Percentiles rank a stretch among this genome's conserved stretches.
Evolutionary conservation across 2,888 invertebrate species (phyloP).

Genomic region (Ophioninae sp.): DNA sequence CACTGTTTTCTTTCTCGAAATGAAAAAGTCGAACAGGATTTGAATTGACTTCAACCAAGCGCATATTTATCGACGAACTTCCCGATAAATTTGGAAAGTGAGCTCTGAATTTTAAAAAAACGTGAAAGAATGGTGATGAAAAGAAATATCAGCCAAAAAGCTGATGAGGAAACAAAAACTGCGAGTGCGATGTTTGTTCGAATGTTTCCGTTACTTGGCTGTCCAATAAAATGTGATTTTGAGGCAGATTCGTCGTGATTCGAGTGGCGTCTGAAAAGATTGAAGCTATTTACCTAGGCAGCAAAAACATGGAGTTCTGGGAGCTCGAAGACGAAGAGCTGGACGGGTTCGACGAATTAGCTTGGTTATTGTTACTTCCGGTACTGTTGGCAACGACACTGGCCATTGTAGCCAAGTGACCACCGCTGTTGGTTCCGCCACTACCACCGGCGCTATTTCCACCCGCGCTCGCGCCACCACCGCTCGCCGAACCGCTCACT

Average conservation of each 20-base stretch:
- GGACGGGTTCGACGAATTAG: constrained; percentile 77
- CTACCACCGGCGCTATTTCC: constrained; percentile 64
- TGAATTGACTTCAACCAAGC: too few relatives aligned
- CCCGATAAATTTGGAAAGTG: background rate
- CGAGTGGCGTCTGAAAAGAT: background rate
- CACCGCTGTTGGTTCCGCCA: constrained; percentile 68
- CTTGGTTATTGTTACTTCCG: constrained; percentile 78
- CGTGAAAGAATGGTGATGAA: background rate
- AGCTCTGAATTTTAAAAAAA: background rate
- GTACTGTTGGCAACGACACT: constrained; percentile 77
- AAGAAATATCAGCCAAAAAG: background rate
- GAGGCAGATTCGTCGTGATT: background rate
- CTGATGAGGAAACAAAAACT: background rate
- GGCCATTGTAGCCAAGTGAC: constrained; percentile 78
- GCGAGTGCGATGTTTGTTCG: background rate
- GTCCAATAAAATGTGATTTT: background rate
- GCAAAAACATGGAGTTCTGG: constrained; percentile 79
- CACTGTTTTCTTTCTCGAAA: background rate
- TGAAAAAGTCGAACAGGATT: background rate
- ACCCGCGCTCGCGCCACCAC: constrained; percentile 80
- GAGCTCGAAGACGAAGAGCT: constrained; percentile 75
- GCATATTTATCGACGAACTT: too few relatives aligned
- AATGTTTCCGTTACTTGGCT: background rate
- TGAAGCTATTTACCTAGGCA: constrained; percentile 75
- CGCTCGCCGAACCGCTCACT: constrained; percentile 82